These are phyloP conservation scores for Ciona savignyi DNA, from an alignment of 23 tunicate species.

Conservation along the genomic window DNA sequence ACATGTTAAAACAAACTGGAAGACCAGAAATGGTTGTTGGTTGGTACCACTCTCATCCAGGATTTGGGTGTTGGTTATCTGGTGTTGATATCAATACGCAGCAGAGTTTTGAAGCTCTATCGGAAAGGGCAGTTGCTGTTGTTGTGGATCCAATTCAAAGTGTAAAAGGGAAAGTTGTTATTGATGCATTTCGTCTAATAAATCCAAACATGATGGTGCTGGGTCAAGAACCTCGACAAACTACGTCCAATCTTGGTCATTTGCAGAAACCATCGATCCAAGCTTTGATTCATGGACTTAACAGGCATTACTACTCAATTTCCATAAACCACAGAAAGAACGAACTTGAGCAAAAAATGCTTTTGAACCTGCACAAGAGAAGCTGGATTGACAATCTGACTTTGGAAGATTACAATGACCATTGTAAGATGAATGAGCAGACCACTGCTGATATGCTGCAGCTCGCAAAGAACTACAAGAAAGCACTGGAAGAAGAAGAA, in stretches of 20 bases:
- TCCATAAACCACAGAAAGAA: slow-evolving; percentile 94
- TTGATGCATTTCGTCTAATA: slow-evolving; percentile 94
- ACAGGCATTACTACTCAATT: slow-evolving; percentile 94
- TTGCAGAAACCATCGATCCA: slow-evolving; percentile 95
- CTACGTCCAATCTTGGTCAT: slow-evolving; percentile 95
- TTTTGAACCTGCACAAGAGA: slow-evolving; percentile 87
- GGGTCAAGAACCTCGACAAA: slow-evolving; percentile 95
- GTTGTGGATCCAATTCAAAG: slow-evolving; percentile 98
- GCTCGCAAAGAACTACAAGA: slow-evolving; percentile 90
- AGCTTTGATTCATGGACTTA: slow-evolving; percentile 97
- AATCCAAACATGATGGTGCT: slow-evolving; percentile 95
- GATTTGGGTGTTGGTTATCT: slow-evolving; percentile 99
- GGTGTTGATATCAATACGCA: slow-evolving; percentile 99
- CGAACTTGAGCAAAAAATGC: slow-evolving; percentile 97
- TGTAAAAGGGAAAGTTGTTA: slow-evolving; percentile 97
- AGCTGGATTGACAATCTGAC: slow-evolving; percentile 95
- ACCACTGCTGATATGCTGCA: slow-evolving; percentile 70
- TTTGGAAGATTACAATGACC: slow-evolving; percentile 78
- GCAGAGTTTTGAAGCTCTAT: slow-evolving; percentile 95
- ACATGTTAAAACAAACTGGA: slow-evolving; percentile 98
- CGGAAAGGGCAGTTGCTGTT: slow-evolving; percentile 97
- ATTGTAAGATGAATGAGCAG: slow-evolving; percentile 79
- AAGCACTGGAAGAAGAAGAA: slow-evolving; percentile 92
- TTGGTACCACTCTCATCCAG: slow-evolving; percentile 99
- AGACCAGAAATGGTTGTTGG: slow-evolving; percentile 99